Evolutionary conservation across 2,888 invertebrate species (phyloP).

Genomic region (Phyllotreta cruciferae): DNA sequence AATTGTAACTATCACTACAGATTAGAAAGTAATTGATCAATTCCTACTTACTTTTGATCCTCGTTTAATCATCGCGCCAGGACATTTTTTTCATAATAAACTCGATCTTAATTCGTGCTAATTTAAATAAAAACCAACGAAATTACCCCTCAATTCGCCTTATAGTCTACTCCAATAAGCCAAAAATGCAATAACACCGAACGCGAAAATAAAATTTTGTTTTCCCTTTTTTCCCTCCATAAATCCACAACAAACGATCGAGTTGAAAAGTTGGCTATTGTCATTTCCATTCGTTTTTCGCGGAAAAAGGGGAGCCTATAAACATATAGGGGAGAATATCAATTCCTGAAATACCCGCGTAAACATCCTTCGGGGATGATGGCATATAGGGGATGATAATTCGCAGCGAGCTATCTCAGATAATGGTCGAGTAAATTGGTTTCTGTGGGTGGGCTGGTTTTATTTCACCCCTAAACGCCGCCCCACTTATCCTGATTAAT

Average conservation of each 20-base stretch:
- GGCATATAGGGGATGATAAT: neutral
- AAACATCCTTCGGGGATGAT: constrained; percentile 7
- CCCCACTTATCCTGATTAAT: no score
- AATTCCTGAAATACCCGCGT: constrained; percentile 16
- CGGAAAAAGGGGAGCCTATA: constrained; percentile 21
- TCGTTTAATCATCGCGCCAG: no score
- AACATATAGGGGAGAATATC: constrained; percentile 5
- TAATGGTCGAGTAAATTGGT: no score
- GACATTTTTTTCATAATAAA: no score
- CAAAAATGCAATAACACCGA: neutral
- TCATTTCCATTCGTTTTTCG: constrained; percentile 3
- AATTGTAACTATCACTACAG: no score
- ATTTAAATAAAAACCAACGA: no score
- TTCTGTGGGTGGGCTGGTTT: neutral
- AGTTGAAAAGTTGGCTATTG: constrained; percentile 7
- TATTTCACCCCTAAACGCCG: neutral
- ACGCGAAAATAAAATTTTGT: neutral
- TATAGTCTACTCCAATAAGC: no score
- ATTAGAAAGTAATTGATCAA: no score
- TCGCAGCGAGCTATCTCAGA: neutral
- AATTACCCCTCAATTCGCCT: no score
- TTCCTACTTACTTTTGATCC: no score
- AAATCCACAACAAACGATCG: neutral
- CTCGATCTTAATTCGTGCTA: no score
- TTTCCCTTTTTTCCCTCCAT: no score